Conservation (phyloP, 2,113 vertebrate genomes). For the Forbesichthys agassizii region DNA sequence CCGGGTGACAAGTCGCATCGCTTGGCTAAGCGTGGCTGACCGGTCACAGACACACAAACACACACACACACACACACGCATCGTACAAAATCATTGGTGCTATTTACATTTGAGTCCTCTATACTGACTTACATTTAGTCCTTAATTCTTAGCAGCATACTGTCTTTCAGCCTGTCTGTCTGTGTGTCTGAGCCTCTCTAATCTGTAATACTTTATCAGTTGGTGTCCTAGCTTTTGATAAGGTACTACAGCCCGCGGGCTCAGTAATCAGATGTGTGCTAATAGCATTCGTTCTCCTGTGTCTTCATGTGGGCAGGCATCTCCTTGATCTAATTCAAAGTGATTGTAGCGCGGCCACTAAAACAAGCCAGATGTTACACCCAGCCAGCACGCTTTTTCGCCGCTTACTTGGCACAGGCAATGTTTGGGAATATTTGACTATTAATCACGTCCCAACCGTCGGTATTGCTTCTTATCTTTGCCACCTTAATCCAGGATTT, state of each 20-base stretch:
- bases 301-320: conserved; percentile 18
- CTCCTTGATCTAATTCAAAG: conserved; percentile 68
- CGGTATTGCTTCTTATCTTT: conserved; percentile 60
- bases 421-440: conserved; percentile 66
- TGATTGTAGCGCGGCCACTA: conserved; percentile 62
- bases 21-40: conserved; percentile 1
- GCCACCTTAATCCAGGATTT: conserved; percentile 52
- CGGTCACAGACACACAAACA: conserved; percentile 6
- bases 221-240: conserved; percentile 55
- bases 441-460: conserved; percentile 72
- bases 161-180: background rate
- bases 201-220: conserved; percentile 33
- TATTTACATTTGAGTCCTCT: too few species aligned
- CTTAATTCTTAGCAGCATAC: too few species aligned
- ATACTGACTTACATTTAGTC: too few species aligned
- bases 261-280: conserved; percentile 62
- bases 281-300: conserved; percentile 68
- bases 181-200: background rate
- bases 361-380: conserved; percentile 71
- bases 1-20: conserved; percentile 17
- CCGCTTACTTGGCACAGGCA: conserved; percentile 67
- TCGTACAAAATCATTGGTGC: too few species aligned
- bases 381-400: conserved; percentile 61
- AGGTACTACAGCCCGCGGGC: conserved; percentile 49
- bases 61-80: conserved; percentile 7